Conservation (phyloP, 2,797 vertebrate genomes). For the Galagoides demidoff region DNA sequence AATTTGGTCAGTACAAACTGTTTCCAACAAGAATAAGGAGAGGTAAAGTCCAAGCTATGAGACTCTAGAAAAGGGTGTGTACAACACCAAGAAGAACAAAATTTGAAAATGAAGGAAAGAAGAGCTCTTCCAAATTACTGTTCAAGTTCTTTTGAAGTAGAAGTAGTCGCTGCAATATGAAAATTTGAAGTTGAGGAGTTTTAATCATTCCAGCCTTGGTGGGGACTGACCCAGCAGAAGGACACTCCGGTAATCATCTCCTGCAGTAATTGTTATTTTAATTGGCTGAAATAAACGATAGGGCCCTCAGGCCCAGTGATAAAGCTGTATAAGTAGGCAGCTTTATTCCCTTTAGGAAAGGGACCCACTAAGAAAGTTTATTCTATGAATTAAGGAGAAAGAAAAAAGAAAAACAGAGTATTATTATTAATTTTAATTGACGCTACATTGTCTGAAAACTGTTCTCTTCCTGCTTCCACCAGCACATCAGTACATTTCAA, state of each 20-base stretch:
- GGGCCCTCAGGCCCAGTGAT: constrained; percentile 69
- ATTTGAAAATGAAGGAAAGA: constrained; percentile 57
- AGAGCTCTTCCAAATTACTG: constrained; percentile 4
- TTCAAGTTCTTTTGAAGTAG: constrained; percentile 21
- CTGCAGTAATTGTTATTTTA: constrained; percentile 83
- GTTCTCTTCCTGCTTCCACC: neutral
- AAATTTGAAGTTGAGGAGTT: constrained; percentile 68
- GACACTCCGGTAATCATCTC: constrained; percentile 64
- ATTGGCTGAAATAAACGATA: constrained; percentile 84
- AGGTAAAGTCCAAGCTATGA: neutral
- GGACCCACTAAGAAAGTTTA: constrained; percentile 55
- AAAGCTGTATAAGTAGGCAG: constrained; percentile 49
- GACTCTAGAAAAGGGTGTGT: neutral
- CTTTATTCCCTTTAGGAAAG: constrained; percentile 66
- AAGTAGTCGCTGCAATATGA: neutral
- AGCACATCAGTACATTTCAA: neutral
- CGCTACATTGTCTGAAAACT: neutral
- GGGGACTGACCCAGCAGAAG: constrained; percentile 58
- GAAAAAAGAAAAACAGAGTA: constrained; percentile 47
- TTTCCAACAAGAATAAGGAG: neutral
- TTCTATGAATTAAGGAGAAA: constrained; percentile 62
- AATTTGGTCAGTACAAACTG: neutral
- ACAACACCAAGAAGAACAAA: constrained; percentile 33
- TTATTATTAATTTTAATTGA: constrained; percentile 50
- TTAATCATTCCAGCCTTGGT: constrained; percentile 72